Evolutionary conservation across 2,113 vertebrate genomes (phyloP).

Genomic region (Chlamydotis undulata): DNA sequence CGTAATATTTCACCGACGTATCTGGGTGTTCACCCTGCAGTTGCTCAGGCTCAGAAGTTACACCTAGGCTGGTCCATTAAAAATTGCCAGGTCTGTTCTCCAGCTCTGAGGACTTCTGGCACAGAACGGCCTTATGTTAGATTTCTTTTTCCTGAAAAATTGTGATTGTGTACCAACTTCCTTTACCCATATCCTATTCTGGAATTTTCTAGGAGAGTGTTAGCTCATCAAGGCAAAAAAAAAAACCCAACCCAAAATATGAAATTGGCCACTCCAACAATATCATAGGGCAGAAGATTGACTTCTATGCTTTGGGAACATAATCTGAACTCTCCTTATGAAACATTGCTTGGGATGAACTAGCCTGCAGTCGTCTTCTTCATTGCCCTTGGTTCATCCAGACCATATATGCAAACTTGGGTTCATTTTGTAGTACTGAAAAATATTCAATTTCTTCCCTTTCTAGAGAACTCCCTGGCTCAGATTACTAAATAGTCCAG

Average conservation of each 20-base stretch:
- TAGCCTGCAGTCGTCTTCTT: not conserved
- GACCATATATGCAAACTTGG: not conserved
- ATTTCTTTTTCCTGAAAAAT: not conserved
- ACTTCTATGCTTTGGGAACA: not conserved
- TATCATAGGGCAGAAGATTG: not conserved
- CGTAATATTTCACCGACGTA: rapidly evolving
- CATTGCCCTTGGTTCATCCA: not conserved
- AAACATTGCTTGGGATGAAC: not conserved
- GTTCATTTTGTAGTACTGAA: not conserved
- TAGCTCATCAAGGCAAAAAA: not conserved
- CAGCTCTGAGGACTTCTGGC: not conserved
- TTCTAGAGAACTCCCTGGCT: not conserved
- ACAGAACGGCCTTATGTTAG: not conserved
- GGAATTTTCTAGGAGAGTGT: not conserved
- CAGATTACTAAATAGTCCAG: not conserved
- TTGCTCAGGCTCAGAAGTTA: not conserved
- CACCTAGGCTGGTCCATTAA: not conserved
- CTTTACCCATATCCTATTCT: rapidly evolving
- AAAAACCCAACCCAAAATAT: no score
- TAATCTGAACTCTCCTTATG: not conserved
- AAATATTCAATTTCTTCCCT: not conserved
- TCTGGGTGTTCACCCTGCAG: not conserved
- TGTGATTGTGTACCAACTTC: rapidly evolving
- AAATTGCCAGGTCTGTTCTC: not conserved
- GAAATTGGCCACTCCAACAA: not conserved